phyloP scores from a whole-genome alignment of 2,888 invertebrate species.

The Patella depressa region DNA sequence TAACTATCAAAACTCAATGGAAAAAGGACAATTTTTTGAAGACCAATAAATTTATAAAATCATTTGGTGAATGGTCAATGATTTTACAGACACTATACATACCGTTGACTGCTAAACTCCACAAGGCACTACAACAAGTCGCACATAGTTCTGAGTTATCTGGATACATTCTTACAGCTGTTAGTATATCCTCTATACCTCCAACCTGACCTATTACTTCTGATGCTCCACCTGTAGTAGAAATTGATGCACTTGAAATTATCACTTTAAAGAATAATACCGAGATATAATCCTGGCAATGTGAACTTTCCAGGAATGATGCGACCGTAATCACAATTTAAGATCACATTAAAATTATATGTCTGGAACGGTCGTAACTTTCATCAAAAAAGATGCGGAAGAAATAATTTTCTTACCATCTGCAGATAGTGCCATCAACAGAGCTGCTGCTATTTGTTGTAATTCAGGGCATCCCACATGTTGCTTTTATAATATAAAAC shows the following conservation, averaged over 20 bases:
- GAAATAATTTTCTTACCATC: constrained; percentile 49
- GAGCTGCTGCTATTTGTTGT: constrained; percentile 55
- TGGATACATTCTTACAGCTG: constrained; percentile 51
- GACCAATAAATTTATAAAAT: no score
- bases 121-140: constrained; percentile 63
- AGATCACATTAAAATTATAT: no score
- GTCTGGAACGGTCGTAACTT: no score
- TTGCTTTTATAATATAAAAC: constrained; percentile 32
- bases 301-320: no score
- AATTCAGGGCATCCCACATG: constrained; percentile 50
- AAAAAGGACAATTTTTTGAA: no score
- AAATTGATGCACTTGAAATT: background rate
- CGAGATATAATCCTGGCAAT: background rate
- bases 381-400: no score
- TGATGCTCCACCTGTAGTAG: constrained; percentile 49
- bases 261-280: background rate
- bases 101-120: constrained; percentile 64
- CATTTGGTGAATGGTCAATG: no score
- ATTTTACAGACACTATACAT: background rate
- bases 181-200: constrained; percentile 58
- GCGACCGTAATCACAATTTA: no score
- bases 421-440: constrained; percentile 63
- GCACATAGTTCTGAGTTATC: constrained; percentile 53
- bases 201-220: constrained; percentile 58
- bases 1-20: no score